Evolutionary conservation across 2,113 vertebrate genomes (phyloP).

Genomic region (Podarcis cretensis): DNA sequence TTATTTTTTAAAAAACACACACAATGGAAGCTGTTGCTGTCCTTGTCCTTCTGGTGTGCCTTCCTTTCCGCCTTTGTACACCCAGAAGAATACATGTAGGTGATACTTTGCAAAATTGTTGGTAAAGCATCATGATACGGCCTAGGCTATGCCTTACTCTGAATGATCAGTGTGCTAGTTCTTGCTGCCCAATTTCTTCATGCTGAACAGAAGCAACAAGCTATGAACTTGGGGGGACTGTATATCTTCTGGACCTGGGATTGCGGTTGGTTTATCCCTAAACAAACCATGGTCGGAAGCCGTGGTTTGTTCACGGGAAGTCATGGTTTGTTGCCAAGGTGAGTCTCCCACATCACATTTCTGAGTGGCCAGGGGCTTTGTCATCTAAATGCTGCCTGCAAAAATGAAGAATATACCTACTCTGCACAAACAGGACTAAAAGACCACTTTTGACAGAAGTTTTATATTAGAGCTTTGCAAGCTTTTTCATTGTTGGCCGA

Average conservation of each 20-base stretch:
- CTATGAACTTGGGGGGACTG: too few species aligned
- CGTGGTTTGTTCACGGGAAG: too few species aligned
- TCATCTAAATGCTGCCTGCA: neutral
- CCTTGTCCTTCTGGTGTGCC: neutral
- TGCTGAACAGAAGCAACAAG: too few species aligned
- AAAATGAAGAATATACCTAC: neutral
- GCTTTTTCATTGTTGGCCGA: neutral
- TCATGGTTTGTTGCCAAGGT: too few species aligned
- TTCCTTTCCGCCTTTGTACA: neutral
- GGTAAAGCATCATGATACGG: too few species aligned
- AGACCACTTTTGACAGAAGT: neutral
- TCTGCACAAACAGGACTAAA: neutral
- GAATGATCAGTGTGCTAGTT: too few species aligned
- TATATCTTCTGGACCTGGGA: too few species aligned
- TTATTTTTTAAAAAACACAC: too few species aligned
- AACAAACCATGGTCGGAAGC: too few species aligned
- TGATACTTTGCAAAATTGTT: neutral
- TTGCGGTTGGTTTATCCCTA: too few species aligned
- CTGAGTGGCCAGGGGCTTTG: neutral
- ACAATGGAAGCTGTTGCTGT: neutral
- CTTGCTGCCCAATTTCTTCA: too few species aligned
- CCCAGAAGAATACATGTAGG: neutral
- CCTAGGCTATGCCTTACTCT: too few species aligned
- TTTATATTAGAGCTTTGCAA: neutral
- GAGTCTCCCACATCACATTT: neutral